These are phyloP conservation scores for Bombus impatiens DNA, from an alignment of 1,140 invertebrate genomes.

Conservation along the genomic window DNA sequence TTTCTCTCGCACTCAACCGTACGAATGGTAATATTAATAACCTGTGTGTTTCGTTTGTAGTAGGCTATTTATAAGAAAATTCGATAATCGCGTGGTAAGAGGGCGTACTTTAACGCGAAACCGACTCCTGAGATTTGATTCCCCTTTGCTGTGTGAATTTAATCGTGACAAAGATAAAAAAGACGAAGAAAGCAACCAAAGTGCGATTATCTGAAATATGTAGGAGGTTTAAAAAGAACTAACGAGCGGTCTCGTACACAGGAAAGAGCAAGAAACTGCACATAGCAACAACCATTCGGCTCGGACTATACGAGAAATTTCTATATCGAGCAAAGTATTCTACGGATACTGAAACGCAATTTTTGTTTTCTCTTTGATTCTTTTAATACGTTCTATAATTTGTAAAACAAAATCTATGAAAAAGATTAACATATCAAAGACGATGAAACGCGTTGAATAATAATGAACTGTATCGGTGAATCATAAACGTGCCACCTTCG, in stretches of 20 bases:
- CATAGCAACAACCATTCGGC: slow-evolving; percentile 19
- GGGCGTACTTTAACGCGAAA: background rate
- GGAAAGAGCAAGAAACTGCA: slow-evolving; percentile 17
- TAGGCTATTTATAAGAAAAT: slow-evolving; percentile 29
- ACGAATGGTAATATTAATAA: slow-evolving; percentile 29
- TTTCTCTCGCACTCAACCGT: background rate
- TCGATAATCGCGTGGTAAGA: slow-evolving; percentile 29
- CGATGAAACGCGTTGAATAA: background rate
- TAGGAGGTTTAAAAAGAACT: background rate
- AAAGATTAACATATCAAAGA: slow-evolving; percentile 24
- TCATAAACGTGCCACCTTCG: background rate
- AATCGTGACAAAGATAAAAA: background rate
- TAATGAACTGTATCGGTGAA: slow-evolving; percentile 2
- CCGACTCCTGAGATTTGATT: background rate
- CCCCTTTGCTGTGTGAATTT: background rate
- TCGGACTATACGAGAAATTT: background rate
- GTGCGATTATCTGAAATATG: background rate
- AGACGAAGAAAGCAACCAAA: background rate
- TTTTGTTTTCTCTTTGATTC: background rate
- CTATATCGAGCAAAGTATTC: background rate
- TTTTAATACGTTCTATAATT: background rate
- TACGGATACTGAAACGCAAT: background rate
- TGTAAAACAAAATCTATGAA: background rate
- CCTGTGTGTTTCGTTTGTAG: slow-evolving; percentile 8
- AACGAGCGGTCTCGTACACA: background rate